These are phyloP conservation scores for Mus spicilegus DNA, from an alignment of 2,113 vertebrate genomes.

Conservation along the genomic window DNA sequence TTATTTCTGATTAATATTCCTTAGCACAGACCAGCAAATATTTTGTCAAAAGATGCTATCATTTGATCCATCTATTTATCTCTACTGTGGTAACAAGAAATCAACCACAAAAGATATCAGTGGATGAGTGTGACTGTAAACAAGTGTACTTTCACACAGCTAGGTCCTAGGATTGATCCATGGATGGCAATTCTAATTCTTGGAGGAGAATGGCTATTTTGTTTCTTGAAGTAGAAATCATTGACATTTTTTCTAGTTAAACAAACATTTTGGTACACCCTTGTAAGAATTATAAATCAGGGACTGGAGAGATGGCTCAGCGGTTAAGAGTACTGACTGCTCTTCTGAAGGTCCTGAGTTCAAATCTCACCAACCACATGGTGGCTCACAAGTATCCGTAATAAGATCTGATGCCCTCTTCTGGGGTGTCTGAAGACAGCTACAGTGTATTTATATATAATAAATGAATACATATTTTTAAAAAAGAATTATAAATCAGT, in stretches of 20 bases:
- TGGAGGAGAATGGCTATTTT: slow-evolving; percentile 14
- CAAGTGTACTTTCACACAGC: background rate
- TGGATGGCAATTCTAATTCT: background rate
- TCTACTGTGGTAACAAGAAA: slow-evolving; percentile 28
- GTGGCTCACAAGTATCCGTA: no score
- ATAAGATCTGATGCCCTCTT: no score
- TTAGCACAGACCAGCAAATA: background rate
- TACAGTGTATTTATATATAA: no score
- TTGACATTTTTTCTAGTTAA: slow-evolving; percentile 31
- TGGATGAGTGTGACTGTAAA: background rate
- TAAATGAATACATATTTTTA: no score
- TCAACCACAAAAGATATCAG: background rate
- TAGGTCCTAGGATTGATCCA: background rate
- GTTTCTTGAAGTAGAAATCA: background rate
- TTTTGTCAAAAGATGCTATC: slow-evolving; percentile 39
- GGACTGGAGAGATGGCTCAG: no score
- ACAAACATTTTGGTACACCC: background rate
- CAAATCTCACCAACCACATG: no score
- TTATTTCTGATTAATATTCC: background rate
- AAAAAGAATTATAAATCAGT: slow-evolving; percentile 3
- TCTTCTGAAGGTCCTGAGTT: no score
- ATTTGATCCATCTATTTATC: background rate
- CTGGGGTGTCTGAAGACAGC: no score
- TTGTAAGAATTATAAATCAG: slow-evolving; percentile 19
- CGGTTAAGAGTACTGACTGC: no score